Percentiles rank a stretch among this genome's conserved stretches.
phyloP scores from a whole-genome alignment of 2,888 invertebrate genomes.

The Buathra laborator region DNA sequence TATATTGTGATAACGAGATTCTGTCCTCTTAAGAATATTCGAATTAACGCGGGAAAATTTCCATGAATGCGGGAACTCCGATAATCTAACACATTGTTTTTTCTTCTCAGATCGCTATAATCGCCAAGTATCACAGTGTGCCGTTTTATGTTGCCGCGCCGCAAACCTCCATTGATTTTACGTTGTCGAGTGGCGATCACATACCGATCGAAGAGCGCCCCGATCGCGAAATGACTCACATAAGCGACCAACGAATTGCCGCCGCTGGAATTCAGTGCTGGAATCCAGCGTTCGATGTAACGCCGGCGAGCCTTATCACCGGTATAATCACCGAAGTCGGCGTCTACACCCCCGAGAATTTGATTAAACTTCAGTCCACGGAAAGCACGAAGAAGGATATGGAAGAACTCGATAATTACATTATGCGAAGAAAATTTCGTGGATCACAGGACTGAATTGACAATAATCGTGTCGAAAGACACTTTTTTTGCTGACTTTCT shows the following conservation, averaged over 20 bases:
- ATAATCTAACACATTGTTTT: too few relatives aligned
- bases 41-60: too few relatives aligned
- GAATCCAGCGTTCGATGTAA: slow-evolving; percentile 99
- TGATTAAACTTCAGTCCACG: slow-evolving; percentile 73
- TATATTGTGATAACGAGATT: too few relatives aligned
- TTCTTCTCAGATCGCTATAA: slow-evolving; percentile 91
- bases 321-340: slow-evolving; percentile 98
- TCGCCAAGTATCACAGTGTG: slow-evolving; percentile 95
- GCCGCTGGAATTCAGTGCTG: slow-evolving; percentile 96
- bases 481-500: slow-evolving; percentile 39
- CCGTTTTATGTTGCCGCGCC: slow-evolving; percentile 99
- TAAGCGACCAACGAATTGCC: slow-evolving; percentile 95
- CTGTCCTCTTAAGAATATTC: too few relatives aligned
- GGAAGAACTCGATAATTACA: slow-evolving; percentile 52
- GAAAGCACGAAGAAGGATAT: slow-evolving; percentile 43
- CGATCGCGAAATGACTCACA: slow-evolving; percentile 95
- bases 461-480: background rate
- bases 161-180: slow-evolving; percentile 94
- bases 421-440: slow-evolving; percentile 51
- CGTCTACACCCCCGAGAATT: slow-evolving; percentile 89
- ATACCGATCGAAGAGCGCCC: slow-evolving; percentile 98
- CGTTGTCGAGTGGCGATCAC: slow-evolving; percentile 91
- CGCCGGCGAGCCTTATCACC: slow-evolving; percentile 96
- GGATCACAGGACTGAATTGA: slow-evolving; percentile 41
- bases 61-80: too few relatives aligned